phyloP scores from a whole-genome alignment of 2,888 invertebrate genomes.

The Hirtodrosophila alboralis region DNA sequence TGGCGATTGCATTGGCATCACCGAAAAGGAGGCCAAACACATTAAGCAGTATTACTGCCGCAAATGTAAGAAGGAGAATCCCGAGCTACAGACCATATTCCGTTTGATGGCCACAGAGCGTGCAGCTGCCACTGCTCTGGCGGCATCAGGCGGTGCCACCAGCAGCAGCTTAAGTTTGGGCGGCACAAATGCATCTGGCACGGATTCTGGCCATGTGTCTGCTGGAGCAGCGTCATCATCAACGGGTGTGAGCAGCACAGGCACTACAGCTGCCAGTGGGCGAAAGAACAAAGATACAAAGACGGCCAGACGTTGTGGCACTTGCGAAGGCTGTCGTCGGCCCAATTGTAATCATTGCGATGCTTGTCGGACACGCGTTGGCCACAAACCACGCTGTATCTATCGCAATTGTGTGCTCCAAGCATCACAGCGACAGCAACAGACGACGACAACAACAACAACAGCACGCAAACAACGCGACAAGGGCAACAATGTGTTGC shows the following conservation, averaged over 20 bases:
- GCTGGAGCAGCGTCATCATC: not conserved
- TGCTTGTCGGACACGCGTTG: constrained; percentile 81
- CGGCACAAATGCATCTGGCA: constrained; percentile 26
- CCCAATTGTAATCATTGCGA: constrained; percentile 83
- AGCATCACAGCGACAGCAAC: constrained; percentile 18
- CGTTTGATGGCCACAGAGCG: constrained; percentile 81
- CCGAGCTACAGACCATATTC: constrained; percentile 88
- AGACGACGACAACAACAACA: constrained; percentile 15
- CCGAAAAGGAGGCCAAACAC: constrained; percentile 95
- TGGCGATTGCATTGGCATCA: constrained; percentile 98
- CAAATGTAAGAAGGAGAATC: constrained; percentile 92
- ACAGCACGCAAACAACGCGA: constrained; percentile 73
- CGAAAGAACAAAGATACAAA: constrained; percentile 53
- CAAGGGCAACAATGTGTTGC: constrained; percentile 46
- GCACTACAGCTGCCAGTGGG: constrained; percentile 9
- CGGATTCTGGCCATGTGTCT: not conserved
- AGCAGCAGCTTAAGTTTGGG: constrained; percentile 8
- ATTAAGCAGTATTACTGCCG: constrained; percentile 97
- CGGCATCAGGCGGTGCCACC: constrained; percentile 11
- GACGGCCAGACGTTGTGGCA: constrained; percentile 87
- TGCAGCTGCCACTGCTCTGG: constrained; percentile 45
- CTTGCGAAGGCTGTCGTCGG: constrained; percentile 89
- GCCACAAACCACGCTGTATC: constrained; percentile 85
- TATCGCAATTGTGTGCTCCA: constrained; percentile 84
- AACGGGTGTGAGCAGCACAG: not conserved